Percentiles rank a stretch among this genome's conserved stretches.
Evolutionary conservation across 2,797 vertebrate species (phyloP).

Genomic region (Anguilla pacifica): DNA sequence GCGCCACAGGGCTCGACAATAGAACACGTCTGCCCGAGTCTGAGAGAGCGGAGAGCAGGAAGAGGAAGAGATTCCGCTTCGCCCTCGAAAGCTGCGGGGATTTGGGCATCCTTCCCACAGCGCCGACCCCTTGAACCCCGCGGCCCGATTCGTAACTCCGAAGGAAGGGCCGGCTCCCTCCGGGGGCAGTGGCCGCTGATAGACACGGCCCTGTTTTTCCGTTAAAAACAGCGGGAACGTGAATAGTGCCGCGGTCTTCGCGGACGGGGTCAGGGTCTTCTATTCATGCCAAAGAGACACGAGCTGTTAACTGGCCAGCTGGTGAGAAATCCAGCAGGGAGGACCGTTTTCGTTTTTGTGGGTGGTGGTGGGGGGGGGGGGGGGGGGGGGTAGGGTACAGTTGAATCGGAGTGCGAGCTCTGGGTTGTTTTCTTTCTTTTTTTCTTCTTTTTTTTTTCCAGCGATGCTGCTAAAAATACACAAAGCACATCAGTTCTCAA

Average conservation of each 20-base stretch:
- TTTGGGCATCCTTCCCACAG: neutral
- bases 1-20: neutral
- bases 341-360: neutral
- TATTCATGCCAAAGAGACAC: neutral
- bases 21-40: neutral
- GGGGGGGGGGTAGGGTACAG: neutral
- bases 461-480: neutral
- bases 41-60: neutral
- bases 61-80: neutral
- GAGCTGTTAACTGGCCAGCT: neutral
- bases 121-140: neutral
- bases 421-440: neutral
- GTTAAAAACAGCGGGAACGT: neutral
- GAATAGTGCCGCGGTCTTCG: neutral
- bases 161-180: neutral
- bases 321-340: neutral
- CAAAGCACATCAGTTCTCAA: neutral
- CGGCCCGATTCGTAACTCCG: neutral
- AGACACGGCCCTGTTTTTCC: neutral
- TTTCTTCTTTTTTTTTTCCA: neutral
- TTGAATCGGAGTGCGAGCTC: neutral
- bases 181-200: neutral
- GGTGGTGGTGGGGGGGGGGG: neutral
- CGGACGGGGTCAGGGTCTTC: neutral
- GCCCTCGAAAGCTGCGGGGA: neutral